Base-by-base conservation (phyloP, 2,888 invertebrate genomes). In the Orchesella flavescens region DNA sequence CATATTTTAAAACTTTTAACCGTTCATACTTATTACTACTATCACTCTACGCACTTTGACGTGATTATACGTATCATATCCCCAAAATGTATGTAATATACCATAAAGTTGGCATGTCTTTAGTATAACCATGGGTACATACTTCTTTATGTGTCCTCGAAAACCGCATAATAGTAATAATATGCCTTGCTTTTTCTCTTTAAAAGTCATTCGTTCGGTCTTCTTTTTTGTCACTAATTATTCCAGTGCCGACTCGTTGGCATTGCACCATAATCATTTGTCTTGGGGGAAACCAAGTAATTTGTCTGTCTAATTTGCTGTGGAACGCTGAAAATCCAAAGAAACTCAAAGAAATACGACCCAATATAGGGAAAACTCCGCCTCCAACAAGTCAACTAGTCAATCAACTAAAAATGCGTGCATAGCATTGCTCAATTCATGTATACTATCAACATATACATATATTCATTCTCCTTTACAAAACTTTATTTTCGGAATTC, bases 251-350 rank as follows among this genome's bases (percentile, higher is more conserved):
- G 83, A 84, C 83, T 86, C 83, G 78, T 86, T 85, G 86, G 85
- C 86, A 83, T 85, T 83, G 84, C 85, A 87, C 86, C 85, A 86
- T 85, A 87, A 86, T 86, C 87, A 88, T 87, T 88, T 87, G 88
- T 88, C 86, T 87, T 79, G 77, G 34, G 80, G 83, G 76, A 86
- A 86, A 82, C 82, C 83, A 74, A 87, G 86, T 86, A 87, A 88
- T 88, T 88, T 88, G 88, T 88, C 87, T 87, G 85, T 86, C 87
- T 87, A 88, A 88, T 88, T 88, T 88, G 86, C 84, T 86, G 84
- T 84, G 86, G 87, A 86, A 87, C 85, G 86, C 84, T 86, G 81
- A 85, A 78, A 78, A 85, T 84, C 76, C 68, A 71, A 76, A 24
- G 78, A 72, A 79, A 86, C 79, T 76, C 71, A 77, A 80, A 57